Conservation (phyloP, 2,888 invertebrate genomes). For the Lepidochitona cinerea region DNA sequence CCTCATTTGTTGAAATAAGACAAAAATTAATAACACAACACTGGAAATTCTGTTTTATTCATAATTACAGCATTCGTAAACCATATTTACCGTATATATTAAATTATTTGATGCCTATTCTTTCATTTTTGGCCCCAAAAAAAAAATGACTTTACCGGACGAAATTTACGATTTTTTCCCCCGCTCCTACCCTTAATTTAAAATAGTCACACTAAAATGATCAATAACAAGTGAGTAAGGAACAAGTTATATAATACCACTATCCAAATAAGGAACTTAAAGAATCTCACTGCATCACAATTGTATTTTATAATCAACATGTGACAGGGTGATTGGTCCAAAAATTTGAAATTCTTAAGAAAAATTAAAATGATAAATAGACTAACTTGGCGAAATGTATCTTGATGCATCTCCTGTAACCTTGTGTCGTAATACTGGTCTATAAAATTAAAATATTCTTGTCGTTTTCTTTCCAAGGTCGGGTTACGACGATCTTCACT, state of each 20-base stretch:
- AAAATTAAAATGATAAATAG: too few species aligned
- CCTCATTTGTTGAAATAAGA: too few species aligned
- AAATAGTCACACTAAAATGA: background rate
- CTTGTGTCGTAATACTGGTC: slow-evolving; percentile 96
- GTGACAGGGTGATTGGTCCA: too few species aligned
- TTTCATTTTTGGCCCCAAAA: background rate
- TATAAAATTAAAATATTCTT: slow-evolving; percentile 96
- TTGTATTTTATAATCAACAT: too few species aligned
- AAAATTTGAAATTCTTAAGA: too few species aligned
- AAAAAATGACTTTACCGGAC: background rate
- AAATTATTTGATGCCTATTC: too few species aligned
- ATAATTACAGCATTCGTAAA: too few species aligned
- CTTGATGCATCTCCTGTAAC: slow-evolving; percentile 88
- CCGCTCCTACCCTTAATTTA: background rate
- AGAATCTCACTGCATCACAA: too few species aligned
- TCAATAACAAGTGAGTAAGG: background rate
- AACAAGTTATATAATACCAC: background rate
- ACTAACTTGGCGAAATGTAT: slow-evolving; percentile 88
- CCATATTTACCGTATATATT: too few species aligned
- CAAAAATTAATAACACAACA: too few species aligned
- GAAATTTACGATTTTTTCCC: background rate
- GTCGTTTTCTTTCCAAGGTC: slow-evolving; percentile 91
- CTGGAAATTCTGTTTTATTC: too few species aligned
- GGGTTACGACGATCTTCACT: slow-evolving; percentile 89
- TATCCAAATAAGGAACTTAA: too few species aligned